Conservation (phyloP, 2,888 invertebrate genomes). For the Chrysolina oricalcia region DNA sequence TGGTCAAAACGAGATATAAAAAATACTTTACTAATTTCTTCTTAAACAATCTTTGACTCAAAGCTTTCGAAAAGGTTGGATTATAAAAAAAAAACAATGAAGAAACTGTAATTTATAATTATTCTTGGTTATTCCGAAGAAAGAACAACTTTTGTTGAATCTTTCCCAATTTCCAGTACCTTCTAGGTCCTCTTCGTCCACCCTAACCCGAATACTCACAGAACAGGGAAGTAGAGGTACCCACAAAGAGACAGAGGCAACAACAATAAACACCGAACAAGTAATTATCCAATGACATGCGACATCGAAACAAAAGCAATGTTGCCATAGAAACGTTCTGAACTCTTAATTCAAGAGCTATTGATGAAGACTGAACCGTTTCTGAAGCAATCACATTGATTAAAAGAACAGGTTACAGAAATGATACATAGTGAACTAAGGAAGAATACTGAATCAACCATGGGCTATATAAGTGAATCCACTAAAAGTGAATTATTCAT, state of each 20-base stretch:
- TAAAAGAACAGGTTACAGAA: neutral
- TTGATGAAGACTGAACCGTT: constrained; percentile 21
- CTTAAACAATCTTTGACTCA: too few species aligned
- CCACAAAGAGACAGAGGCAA: constrained; percentile 67
- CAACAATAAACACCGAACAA: constrained; percentile 72
- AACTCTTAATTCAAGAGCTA: neutral
- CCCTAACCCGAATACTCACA: neutral
- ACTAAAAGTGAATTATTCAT: neutral
- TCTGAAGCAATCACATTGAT: constrained; percentile 10
- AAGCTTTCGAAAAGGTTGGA: too few species aligned
- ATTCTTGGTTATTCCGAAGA: too few species aligned
- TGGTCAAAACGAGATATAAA: too few species aligned
- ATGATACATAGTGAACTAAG: neutral
- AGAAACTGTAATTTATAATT: too few species aligned
- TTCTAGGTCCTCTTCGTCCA: neutral
- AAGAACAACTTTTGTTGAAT: neutral
- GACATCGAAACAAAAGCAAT: constrained; percentile 64
- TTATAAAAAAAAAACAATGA: too few species aligned
- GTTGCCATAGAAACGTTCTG: constrained; percentile 52
- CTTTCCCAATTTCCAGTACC: neutral
- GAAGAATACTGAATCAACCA: neutral
- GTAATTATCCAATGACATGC: constrained; percentile 69
- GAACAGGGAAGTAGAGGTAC: constrained; percentile 57
- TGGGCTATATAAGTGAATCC: neutral
- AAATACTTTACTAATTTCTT: too few species aligned